These are phyloP conservation scores for Halcyon badia DNA, from an alignment of 2,797 vertebrate genomes.

Conservation along the genomic window DNA sequence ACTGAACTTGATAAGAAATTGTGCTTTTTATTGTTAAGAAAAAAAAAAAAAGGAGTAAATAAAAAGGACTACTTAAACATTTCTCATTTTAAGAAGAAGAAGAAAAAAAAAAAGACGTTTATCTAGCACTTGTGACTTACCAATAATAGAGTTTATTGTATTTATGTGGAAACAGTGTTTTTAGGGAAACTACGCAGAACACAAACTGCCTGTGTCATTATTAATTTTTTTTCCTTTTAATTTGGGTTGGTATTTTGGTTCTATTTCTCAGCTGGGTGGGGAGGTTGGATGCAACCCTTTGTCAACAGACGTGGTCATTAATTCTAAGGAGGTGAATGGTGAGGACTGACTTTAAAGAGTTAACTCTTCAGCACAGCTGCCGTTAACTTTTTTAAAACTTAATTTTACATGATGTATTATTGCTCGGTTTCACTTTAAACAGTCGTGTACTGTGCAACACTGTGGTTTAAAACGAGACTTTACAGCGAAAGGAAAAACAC, in stretches of 20 bases:
- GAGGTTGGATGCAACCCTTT: conserved; percentile 24
- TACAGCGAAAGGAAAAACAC: conserved; percentile 85
- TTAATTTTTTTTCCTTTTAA: not conserved
- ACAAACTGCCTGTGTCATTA: conserved; percentile 74
- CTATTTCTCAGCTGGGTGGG: conserved; percentile 43
- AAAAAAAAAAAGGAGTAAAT: conserved; percentile 58
- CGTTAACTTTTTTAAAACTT: conserved; percentile 64
- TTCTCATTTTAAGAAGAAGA: conserved; percentile 84
- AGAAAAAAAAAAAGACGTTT: conserved; percentile 65
- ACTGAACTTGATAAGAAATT: conserved; percentile 74
- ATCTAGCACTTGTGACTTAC: conserved; percentile 90
- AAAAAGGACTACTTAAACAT: conserved; percentile 82
- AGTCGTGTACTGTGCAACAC: conserved; percentile 86
- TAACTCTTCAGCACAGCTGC: conserved; percentile 64
- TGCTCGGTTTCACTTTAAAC: conserved; percentile 83
- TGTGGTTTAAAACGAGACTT: conserved; percentile 87
- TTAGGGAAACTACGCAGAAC: conserved; percentile 80
- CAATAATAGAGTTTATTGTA: conserved; percentile 85
- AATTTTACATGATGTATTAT: conserved; percentile 77
- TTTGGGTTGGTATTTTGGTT: conserved; percentile 53
- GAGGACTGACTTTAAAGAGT: conserved; percentile 51
- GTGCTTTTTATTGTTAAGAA: conserved; percentile 80
- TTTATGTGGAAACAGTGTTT: conserved; percentile 90
- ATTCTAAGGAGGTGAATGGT: not conserved
- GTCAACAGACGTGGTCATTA: conserved; percentile 9